These are phyloP conservation scores for Chrysaora quinquecirrha DNA, from an alignment of 30 jellyfish, hydroid and myxozoan genomes.

Conservation along the genomic window DNA sequence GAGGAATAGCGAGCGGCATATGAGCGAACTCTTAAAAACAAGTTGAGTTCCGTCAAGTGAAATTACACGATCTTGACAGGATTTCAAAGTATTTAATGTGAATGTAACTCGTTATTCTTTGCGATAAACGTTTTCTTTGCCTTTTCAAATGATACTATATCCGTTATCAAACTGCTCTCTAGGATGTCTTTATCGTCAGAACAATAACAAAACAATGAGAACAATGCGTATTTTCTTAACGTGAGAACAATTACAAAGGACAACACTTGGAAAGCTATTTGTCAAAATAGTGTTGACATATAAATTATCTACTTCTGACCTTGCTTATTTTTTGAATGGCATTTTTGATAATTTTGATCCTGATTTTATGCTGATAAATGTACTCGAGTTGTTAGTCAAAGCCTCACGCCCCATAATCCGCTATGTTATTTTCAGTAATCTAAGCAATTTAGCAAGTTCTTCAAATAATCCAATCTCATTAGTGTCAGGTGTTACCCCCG, in stretches of 20 bases:
- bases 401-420: conserved; percentile 32
- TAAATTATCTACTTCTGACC: conserved; percentile 58
- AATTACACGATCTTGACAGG: conserved; percentile 2
- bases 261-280: conserved; percentile 45
- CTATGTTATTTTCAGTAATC: background rate
- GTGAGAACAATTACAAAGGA: conserved; percentile 49
- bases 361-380: too few relatives aligned
- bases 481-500: conserved; percentile 44
- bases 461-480: background rate
- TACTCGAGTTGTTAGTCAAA: background rate
- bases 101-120: background rate
- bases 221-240: conserved; percentile 46
- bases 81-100: background rate
- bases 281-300: conserved; percentile 71
- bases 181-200: conserved; percentile 18
- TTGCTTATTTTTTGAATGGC: conserved; percentile 18
- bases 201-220: conserved; percentile 35
- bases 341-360: too few relatives aligned
- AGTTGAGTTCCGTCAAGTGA: background rate
- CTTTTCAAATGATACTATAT: conserved; percentile 54
- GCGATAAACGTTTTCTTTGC: conserved; percentile 16
- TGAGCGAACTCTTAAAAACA: too few relatives aligned
- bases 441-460: background rate
- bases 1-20: too few relatives aligned
- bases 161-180: conserved; percentile 74